Evolutionary conservation across 1,140 invertebrate genomes (phyloP), one percentile per base, ranked within the genome.

Genomic region (Trachelipus rathkii): DNA sequence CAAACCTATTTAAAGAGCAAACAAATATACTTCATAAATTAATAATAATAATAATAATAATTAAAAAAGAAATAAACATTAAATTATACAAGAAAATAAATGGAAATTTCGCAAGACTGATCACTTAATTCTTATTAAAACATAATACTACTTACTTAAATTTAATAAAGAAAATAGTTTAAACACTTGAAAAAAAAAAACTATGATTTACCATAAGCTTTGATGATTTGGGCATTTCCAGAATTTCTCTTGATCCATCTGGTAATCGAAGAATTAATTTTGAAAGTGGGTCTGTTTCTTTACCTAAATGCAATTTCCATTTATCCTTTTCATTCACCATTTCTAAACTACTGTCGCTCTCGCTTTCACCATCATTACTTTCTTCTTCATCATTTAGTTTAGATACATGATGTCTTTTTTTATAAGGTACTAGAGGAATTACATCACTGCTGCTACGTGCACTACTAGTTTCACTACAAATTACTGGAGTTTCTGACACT

Each of bases 201-300:
- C n/a, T 24, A 73, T 11, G 19, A 79, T 79, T 79, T 82, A 86
- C 85, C 83, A 84, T 82, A 33, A 87, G 67, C 76, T 84, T 84
- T 33, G 87, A 86, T 53, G 85, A 81, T 77, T 83, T 84, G 10
- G 87, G 86, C 77, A 86, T 82, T 9, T 82, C 80, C 10, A 86
- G 78, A 70, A 84, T 83, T 76, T 86, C 83, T 79, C 83, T 81
- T 71, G 84, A 83, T 11, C 86, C 85, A 83, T 87, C 84, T 71
- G 87, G 86, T 79, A 85, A 85, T 70, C 86, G 80, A 0, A 87
- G 81, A 72, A 86, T 82, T 9, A 87, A 73, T 72, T 84, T 83
- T 19, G 84, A 84, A 60, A 82, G 78, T 15, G 83, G 83, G 82
- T 86, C 85, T 82, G 77, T 75, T 67, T 82, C 77, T 24, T 67